A percentile compares a stretch with the other conserved stretches of the same genome.
Evolutionary conservation across 2,797 vertebrate species (phyloP).

Genomic region (Sparus aurata): DNA sequence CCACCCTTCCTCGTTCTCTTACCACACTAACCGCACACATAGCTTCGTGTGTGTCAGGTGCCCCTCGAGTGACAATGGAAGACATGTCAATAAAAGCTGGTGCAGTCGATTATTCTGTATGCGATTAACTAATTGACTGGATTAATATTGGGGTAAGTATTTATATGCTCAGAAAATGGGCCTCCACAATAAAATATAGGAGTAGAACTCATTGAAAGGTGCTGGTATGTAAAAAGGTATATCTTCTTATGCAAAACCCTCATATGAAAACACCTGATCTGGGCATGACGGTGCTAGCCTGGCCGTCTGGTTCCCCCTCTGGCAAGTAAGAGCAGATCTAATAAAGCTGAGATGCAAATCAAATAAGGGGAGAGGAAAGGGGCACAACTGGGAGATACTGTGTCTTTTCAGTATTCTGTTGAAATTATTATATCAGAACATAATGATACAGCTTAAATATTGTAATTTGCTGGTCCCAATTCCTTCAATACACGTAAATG

Average conservation of each 20-base stretch:
- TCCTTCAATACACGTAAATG: not conserved
- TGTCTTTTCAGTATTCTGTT: not conserved
- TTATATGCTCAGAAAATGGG: not conserved
- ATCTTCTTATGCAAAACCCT: constrained; percentile 55
- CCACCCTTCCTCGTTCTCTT: not conserved
- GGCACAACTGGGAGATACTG: not conserved
- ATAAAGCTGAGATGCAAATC: constrained; percentile 50
- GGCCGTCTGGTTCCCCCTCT: constrained; percentile 18
- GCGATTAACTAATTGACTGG: not conserved
- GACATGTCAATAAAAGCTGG: constrained; percentile 26
- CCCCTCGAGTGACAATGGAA: constrained; percentile 19
- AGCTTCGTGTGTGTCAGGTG: constrained; percentile 6
- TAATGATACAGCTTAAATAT: not conserved
- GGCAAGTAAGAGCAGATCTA: constrained; percentile 35
- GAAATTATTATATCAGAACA: constrained; percentile 5
- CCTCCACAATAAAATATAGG: not conserved
- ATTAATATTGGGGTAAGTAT: not conserved
- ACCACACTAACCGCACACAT: constrained; percentile 23
- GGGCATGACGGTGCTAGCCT: constrained; percentile 31
- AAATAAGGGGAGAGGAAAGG: constrained; percentile 12
- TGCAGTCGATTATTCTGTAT: constrained; percentile 2
- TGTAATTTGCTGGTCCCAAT: not conserved
- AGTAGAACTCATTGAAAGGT: not conserved
- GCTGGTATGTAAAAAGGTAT: constrained; percentile 3
- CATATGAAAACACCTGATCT: constrained; percentile 56